These are phyloP conservation scores for Panagrolaimus sp. DNA, from an alignment of 1,140 invertebrate species.

Conservation along the genomic window DNA sequence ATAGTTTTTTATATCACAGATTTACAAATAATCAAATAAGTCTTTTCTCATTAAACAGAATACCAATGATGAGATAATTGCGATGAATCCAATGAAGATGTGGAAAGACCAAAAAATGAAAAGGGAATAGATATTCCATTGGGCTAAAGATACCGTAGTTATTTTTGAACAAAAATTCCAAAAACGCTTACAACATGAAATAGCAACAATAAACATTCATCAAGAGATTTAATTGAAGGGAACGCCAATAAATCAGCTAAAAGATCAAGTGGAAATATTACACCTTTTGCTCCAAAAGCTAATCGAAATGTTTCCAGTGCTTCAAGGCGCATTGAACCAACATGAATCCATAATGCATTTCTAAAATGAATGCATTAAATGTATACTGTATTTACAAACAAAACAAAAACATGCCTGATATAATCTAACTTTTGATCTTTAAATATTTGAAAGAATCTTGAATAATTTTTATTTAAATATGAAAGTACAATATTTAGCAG, in stretches of 20 bases:
- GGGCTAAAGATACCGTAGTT: background rate
- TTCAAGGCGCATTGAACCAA: background rate
- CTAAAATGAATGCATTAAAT: slow-evolving; percentile 8
- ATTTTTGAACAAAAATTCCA: background rate
- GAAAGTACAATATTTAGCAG: background rate
- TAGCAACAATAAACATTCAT: background rate
- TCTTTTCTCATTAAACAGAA: background rate
- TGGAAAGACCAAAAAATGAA: background rate
- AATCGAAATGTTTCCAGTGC: background rate
- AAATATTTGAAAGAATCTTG: slow-evolving; percentile 8
- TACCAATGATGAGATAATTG: background rate
- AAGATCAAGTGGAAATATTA: slow-evolving; percentile 5
- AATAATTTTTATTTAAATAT: slow-evolving; percentile 17
- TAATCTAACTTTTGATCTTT: background rate
- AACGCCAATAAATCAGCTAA: slow-evolving; percentile 9
- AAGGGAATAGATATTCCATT: background rate
- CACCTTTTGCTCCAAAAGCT: background rate
- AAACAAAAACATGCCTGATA: slow-evolving; percentile 9
- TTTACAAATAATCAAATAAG: too few relatives aligned
- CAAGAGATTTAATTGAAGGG: background rate
- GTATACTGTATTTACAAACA: background rate
- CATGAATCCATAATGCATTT: background rate
- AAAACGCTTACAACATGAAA: slow-evolving; percentile 11
- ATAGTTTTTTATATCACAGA: too few relatives aligned
- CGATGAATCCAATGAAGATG: background rate